Conservation (phyloP, 2,113 vertebrate genomes). For the Entomyzon cyanotis region DNA sequence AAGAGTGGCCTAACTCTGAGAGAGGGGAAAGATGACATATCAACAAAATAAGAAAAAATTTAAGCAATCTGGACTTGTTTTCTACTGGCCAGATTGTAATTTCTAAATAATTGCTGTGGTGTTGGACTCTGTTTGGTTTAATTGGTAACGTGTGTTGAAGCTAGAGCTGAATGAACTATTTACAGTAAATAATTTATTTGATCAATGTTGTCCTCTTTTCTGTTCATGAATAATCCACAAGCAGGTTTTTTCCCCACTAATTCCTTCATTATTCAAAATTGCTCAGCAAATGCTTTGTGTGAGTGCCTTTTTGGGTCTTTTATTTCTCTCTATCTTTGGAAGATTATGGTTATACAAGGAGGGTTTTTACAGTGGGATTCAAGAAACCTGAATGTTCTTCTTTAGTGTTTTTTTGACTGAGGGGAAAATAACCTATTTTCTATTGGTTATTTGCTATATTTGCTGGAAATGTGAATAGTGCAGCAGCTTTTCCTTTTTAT, state of each 20-base stretch:
- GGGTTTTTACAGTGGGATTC: neutral
- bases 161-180: constrained; percentile 12
- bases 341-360: neutral
- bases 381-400: neutral
- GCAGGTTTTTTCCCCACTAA: neutral
- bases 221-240: constrained; percentile 3
- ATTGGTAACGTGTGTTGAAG: constrained; percentile 16
- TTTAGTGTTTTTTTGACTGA: neutral
- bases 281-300: neutral
- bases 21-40: neutral
- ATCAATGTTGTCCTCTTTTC: neutral
- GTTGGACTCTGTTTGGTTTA: constrained; percentile 14
- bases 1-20: neutral
- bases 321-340: neutral
- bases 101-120: neutral
- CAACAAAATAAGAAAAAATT: neutral
- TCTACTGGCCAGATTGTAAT: neutral
- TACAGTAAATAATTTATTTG: constrained; percentile 33
- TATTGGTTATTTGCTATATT: constrained; percentile 21
- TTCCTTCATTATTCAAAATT: constrained; percentile 24
- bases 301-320: neutral
- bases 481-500: constrained; percentile 22
- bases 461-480: constrained; percentile 17
- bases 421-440: constrained; percentile 8
- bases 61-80: constrained; percentile 1